Percentiles rank a stretch among this genome's conserved stretches.
Evolutionary conservation across 2,113 vertebrate species (phyloP).

Genomic region (Axis porcinus): DNA sequence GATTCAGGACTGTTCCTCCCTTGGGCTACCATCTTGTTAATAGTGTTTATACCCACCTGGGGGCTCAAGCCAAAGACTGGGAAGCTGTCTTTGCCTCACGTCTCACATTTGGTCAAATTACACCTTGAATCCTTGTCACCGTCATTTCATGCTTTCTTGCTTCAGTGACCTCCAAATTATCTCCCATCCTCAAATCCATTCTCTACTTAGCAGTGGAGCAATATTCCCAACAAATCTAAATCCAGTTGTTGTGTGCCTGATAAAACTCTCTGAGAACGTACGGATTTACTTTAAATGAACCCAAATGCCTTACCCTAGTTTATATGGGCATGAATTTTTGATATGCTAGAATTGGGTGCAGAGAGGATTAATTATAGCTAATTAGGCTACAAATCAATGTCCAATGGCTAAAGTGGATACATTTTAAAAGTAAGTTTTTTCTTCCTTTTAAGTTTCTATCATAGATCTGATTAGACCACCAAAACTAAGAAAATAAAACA

Average conservation of each 20-base stretch:
- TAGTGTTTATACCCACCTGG: background rate
- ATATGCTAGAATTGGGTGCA: background rate
- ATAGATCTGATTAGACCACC: background rate
- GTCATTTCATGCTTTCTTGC: too few relatives aligned
- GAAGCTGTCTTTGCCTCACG: background rate
- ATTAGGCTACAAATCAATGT: background rate
- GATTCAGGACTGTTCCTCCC: too few relatives aligned
- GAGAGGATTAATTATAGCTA: background rate
- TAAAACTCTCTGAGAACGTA: background rate
- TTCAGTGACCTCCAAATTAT: rapidly evolving
- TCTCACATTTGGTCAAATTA: background rate
- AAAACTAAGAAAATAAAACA: background rate
- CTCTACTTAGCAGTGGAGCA: background rate
- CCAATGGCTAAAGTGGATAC: background rate
- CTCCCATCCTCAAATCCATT: background rate
- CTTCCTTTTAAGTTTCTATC: background rate
- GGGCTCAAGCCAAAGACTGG: background rate
- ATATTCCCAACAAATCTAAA: background rate
- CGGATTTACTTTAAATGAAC: background rate
- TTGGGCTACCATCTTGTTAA: background rate
- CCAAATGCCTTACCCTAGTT: background rate
- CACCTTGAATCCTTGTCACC: rapidly evolving
- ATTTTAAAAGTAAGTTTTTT: background rate
- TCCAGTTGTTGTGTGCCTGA: background rate
- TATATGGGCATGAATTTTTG: background rate